Evolutionary conservation across 2,113 vertebrate genomes (phyloP).

Genomic region (Kobus ellipsiprymnus): DNA sequence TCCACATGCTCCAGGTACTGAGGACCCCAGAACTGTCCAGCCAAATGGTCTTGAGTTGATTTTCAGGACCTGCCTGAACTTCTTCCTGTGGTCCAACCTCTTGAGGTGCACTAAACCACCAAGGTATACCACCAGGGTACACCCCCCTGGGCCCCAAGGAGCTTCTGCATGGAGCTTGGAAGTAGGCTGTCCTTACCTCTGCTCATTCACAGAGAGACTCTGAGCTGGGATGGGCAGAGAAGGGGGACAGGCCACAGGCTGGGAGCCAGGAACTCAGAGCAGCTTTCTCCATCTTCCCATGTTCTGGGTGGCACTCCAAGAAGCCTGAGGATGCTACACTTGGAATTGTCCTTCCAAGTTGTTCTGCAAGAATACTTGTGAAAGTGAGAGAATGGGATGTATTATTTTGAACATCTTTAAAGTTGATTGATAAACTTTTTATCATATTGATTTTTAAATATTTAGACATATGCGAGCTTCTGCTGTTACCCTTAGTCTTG

Average conservation of each 20-base stretch:
- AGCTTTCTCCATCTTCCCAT: background rate
- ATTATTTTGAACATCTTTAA: background rate
- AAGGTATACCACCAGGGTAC: background rate
- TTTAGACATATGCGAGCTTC: background rate
- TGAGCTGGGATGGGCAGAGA: background rate
- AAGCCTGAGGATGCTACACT: background rate
- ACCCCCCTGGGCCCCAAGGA: fast-evolving
- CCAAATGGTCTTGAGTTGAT: background rate
- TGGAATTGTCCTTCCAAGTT: background rate
- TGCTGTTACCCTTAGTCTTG: background rate
- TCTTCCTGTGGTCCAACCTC: background rate
- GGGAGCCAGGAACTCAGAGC: fast-evolving
- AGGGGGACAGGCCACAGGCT: fast-evolving
- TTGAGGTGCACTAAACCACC: background rate
- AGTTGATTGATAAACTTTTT: background rate
- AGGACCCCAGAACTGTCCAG: background rate
- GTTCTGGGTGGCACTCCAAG: background rate
- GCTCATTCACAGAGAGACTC: background rate
- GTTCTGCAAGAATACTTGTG: background rate
- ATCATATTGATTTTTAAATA: background rate
- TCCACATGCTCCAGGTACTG: background rate
- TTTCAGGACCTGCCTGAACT: fast-evolving
- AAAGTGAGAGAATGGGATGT: background rate
- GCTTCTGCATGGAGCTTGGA: background rate
- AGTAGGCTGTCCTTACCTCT: background rate